A percentile compares a stretch with the other conserved stretches of the same genome.
Evolutionary conservation across 2,888 invertebrate genomes (phyloP).

Genomic region (Ectemnius continuus): DNA sequence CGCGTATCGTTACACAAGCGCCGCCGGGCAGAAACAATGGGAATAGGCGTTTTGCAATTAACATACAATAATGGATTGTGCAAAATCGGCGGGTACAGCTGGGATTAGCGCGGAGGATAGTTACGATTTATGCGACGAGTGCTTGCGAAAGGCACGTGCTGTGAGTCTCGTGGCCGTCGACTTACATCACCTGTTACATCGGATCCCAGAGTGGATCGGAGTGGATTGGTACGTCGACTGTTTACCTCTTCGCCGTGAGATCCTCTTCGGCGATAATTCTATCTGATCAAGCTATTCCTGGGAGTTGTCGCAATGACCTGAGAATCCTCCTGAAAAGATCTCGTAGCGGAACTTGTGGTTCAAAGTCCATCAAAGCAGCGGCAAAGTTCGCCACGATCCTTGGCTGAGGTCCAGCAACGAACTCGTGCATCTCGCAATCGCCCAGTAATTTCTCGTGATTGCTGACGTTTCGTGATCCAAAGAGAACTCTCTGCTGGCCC

Average conservation of each 20-base stretch:
- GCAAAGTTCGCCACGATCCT: too few species aligned
- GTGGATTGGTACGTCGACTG: too few species aligned
- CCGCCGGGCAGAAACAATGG: not conserved
- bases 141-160: slow-evolving; percentile 17
- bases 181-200: slow-evolving; percentile 12
- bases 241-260: too few species aligned
- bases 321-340: too few species aligned
- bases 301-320: not conserved
- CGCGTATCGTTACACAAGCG: not conserved
- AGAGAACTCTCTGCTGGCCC: too few species aligned
- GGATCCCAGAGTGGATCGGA: slow-evolving; percentile 12
- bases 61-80: slow-evolving; percentile 16
- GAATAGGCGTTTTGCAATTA: slow-evolving; percentile 9
- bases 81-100: not conserved
- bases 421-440: too few species aligned
- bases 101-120: not conserved
- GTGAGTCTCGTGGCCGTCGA: not conserved
- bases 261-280: not conserved
- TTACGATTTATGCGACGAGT: slow-evolving; percentile 10
- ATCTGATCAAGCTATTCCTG: not conserved
- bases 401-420: too few species aligned
- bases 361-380: too few species aligned
- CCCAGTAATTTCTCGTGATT: too few species aligned
- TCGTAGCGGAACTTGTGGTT: too few species aligned
- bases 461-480: too few species aligned